These are phyloP conservation scores for Misgurnus anguillicaudatus DNA, from an alignment of 2,113 vertebrate genomes.

Conservation along the genomic window DNA sequence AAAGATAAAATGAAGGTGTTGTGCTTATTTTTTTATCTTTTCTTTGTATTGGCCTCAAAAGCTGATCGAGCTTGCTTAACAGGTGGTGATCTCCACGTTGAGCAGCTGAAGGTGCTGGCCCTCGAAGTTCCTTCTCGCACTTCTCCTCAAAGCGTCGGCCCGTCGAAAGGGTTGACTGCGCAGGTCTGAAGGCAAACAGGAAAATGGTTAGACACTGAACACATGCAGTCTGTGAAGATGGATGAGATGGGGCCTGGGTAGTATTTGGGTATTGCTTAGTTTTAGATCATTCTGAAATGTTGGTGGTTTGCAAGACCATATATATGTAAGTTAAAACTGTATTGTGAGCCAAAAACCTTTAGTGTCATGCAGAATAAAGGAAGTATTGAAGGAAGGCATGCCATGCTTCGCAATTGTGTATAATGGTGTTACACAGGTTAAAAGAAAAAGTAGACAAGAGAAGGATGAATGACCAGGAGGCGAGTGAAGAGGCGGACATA, in stretches of 20 bases:
- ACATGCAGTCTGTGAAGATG: background rate
- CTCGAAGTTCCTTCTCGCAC: constrained; percentile 45
- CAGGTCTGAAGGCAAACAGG: constrained; percentile 89
- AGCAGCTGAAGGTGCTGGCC: constrained; percentile 45
- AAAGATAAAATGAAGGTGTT: background rate
- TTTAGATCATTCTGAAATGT: constrained; percentile 2
- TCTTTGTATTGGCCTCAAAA: constrained; percentile 1
- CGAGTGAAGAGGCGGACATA: constrained; percentile 34
- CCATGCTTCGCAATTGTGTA: background rate
- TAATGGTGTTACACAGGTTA: background rate
- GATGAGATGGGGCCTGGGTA: background rate
- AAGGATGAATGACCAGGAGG: background rate
- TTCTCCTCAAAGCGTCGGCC: constrained; percentile 63
- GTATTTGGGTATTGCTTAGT: constrained; percentile 12
- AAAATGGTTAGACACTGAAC: constrained; percentile 58
- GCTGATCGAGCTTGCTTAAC: constrained; percentile 22
- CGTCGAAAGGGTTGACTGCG: constrained; percentile 64
- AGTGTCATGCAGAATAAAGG: background rate
- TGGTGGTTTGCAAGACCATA: background rate
- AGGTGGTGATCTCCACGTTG: constrained; percentile 46
- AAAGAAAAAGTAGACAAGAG: background rate
- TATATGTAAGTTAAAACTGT: too few species aligned
- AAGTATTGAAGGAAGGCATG: background rate
- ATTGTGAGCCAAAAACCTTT: background rate
- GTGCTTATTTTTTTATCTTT: background rate